phyloP scores from a whole-genome alignment of 2,797 vertebrate genomes.

The Odontamblyopus rebecca region DNA sequence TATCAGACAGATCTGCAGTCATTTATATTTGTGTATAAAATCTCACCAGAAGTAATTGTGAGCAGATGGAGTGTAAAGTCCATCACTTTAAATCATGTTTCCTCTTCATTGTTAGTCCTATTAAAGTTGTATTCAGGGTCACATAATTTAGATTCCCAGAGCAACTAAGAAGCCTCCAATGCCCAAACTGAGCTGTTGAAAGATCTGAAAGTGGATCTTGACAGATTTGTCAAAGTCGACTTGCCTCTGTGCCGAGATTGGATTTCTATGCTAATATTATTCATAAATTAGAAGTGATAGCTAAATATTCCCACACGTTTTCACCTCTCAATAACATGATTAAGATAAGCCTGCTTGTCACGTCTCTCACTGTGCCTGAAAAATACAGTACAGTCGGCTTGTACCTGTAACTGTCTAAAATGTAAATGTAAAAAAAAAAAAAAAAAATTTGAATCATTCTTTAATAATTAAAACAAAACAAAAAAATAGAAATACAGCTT shows the following conservation, averaged over 20 bases:
- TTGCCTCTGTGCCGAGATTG: neutral
- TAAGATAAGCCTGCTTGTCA: neutral
- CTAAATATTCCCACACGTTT: neutral
- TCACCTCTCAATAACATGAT: conserved; percentile 3
- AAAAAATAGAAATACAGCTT: conserved; percentile 55
- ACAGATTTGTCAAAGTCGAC: conserved; percentile 2
- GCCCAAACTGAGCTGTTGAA: neutral
- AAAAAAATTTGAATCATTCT: conserved; percentile 41
- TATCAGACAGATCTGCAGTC: neutral
- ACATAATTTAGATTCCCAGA: conserved; percentile 1
- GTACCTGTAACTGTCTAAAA: no score
- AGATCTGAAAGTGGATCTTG: neutral
- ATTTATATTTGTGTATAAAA: neutral
- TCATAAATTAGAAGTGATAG: neutral
- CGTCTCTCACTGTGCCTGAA: neutral
- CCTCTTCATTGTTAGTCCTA: neutral
- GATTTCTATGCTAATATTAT: neutral
- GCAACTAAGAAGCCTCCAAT: neutral
- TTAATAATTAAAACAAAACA: conserved; percentile 68
- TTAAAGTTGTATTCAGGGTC: neutral
- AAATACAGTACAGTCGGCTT: no score
- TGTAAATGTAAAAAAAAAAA: neutral
- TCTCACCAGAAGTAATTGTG: neutral
- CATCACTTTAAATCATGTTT: neutral
- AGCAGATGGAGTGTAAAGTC: neutral